phyloP scores from a whole-genome alignment of 2,888 invertebrate genomes.

The Drosophila kambysellisi region DNA sequence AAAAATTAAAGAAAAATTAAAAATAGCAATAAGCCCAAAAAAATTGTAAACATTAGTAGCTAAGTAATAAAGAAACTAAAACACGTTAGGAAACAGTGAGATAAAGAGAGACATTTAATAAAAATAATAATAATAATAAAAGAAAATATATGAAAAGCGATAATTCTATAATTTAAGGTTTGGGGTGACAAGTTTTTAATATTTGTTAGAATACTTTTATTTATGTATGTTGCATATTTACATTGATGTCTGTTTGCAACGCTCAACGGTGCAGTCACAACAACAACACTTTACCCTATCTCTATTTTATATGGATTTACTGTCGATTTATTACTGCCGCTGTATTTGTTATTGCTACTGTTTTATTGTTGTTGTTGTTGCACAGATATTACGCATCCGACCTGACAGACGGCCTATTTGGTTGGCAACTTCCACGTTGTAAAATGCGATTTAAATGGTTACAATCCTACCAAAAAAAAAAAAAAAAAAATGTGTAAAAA shows the following conservation, averaged over 20 bases:
- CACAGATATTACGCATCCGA: constrained; percentile 50
- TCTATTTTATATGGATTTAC: constrained; percentile 42
- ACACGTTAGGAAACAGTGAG: rapidly evolving
- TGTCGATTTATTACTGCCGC: constrained; percentile 60
- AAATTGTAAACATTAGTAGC: no score
- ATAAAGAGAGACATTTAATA: not conserved
- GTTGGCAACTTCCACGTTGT: constrained; percentile 31
- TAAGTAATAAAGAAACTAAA: not conserved
- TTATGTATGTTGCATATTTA: constrained; percentile 5
- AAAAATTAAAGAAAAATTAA: no score
- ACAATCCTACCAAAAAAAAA: not conserved
- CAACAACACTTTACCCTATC: constrained; percentile 5
- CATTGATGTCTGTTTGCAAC: constrained; percentile 29
- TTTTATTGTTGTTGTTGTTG: constrained; percentile 12
- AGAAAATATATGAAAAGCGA: not conserved
- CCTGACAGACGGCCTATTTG: constrained; percentile 44
- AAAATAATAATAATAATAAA: not conserved
- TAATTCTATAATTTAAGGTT: not conserved
- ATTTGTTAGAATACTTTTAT: not conserved
- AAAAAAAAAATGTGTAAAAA: no score
- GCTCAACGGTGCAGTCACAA: constrained; percentile 15
- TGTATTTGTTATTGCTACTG: constrained; percentile 33
- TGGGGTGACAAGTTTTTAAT: constrained; percentile 2
- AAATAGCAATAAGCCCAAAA: not conserved
- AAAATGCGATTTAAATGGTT: constrained; percentile 60